phyloP scores from a whole-genome alignment of 37 sponge, comb jelly and placozoan genomes.

The Spongilla lacustris region DNA sequence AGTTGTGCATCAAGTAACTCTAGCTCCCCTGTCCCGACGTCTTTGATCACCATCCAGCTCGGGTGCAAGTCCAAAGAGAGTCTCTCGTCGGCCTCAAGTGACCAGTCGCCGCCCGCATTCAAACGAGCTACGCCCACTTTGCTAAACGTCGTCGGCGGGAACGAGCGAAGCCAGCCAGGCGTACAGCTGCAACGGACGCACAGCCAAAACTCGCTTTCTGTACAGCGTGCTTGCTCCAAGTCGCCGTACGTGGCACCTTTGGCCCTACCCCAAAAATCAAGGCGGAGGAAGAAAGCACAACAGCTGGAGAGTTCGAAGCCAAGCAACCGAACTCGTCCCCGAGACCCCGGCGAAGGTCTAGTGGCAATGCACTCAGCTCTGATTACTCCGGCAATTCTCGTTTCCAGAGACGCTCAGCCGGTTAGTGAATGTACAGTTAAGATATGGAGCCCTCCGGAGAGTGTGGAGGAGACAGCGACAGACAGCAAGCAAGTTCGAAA shows the following conservation, averaged over 20 bases:
- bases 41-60: not conserved
- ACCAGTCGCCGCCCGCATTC: not conserved
- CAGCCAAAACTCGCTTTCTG: not conserved
- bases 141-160: not conserved
- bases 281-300: not conserved
- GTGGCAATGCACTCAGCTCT: not conserved
- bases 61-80: not conserved
- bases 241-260: not conserved
- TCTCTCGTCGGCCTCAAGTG: not conserved
- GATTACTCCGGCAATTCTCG: not conserved
- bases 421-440: not conserved
- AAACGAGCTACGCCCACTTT: not conserved
- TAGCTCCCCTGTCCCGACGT: not conserved
- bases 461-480: not conserved
- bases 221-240: not conserved
- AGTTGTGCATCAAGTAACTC: not conserved
- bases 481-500: not conserved
- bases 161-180: not conserved
- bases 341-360: not conserved
- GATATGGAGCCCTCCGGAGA: not conserved
- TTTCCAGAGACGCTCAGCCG: not conserved
- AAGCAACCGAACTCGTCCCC: not conserved
- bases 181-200: not conserved
- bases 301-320: not conserved
- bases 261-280: not conserved